Evolutionary conservation across 2,888 invertebrate species (phyloP), one percentile per base, ranked within the genome.

Genomic region (Drosophila macrospina): DNA sequence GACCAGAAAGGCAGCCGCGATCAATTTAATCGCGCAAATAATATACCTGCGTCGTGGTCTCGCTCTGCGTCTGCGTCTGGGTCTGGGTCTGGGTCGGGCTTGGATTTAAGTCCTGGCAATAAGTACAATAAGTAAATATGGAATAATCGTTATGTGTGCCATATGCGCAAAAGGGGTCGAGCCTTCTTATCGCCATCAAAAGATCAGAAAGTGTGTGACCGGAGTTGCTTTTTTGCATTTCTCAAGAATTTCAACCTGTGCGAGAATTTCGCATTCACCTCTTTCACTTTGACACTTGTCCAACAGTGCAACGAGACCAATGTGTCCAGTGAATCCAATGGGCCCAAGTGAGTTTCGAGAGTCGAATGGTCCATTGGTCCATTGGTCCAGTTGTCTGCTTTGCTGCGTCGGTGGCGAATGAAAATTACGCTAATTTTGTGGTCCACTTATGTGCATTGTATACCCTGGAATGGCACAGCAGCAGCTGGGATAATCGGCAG

Each of bases 1-100:
- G 52, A 44, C 52, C 73, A 63, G 57, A 65, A 66, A 66, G 72
- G 77, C 80, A 57, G 65, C 66, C 79, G 82, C 85, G 91, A 90
- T 90, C 90, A 91, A 89, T 90, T 90, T 90, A 91, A 91, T 90
- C 90, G 89, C 88, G 80, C 90, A 91, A 90, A 91, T 91, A 90
- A 91, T 89, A 91, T 88, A 78, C 69, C 74, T 76, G 28, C 45
- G 39, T 41, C 20, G 20, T 28, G n/a, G 37, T 60, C 34, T 41
- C 10, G 26, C 11, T 36, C 34, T 8, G 44, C 34, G 24, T 41
- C 20, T 11, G n/a, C n/a, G 65, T 11, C 11, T 36, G 16, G 8
- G 51, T 5, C 41, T 52, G 30, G 10, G 60, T 28, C 28, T 28
- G 7, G 2, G 28, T 28, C 28, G 2, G 28, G 6, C 16, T 7